phyloP scores from a whole-genome alignment of 2,888 invertebrate genomes.

The Melikaiella ostensackeni region DNA sequence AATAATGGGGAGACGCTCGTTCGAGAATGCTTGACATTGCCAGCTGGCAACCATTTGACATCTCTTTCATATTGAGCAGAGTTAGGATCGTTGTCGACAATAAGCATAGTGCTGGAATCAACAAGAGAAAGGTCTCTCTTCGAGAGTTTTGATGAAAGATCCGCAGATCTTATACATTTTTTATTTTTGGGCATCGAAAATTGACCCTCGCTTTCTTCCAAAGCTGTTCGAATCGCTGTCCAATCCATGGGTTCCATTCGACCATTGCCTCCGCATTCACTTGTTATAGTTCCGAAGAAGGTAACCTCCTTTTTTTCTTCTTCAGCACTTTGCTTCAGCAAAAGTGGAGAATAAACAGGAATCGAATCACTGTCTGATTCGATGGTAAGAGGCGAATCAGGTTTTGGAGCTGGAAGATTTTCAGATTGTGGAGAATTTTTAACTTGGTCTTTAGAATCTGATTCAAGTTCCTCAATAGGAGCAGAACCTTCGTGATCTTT shows the following conservation, averaged over 20 bases:
- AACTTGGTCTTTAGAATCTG: background rate
- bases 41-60: background rate
- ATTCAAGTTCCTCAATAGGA: background rate
- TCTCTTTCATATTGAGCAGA: background rate
- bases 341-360: background rate
- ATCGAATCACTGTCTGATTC: background rate
- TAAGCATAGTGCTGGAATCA: background rate
- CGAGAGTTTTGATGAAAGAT: background rate
- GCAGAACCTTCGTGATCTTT: background rate
- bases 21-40: background rate
- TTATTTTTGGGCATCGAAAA: background rate
- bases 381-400: background rate
- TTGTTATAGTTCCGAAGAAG: constrained; percentile 16
- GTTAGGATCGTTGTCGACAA: background rate
- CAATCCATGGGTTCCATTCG: constrained; percentile 14
- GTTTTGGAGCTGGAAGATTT: background rate
- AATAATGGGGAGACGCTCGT: constrained; percentile 4
- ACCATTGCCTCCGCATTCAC: constrained; percentile 29
- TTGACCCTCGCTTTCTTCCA: background rate
- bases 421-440: background rate
- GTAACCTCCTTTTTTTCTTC: background rate
- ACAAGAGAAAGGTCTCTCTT: background rate
- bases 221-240: background rate
- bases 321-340: background rate
- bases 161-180: background rate